phyloP scores from a whole-genome alignment of 2,797 vertebrate species.

The Pantherophis vulpinus region DNA sequence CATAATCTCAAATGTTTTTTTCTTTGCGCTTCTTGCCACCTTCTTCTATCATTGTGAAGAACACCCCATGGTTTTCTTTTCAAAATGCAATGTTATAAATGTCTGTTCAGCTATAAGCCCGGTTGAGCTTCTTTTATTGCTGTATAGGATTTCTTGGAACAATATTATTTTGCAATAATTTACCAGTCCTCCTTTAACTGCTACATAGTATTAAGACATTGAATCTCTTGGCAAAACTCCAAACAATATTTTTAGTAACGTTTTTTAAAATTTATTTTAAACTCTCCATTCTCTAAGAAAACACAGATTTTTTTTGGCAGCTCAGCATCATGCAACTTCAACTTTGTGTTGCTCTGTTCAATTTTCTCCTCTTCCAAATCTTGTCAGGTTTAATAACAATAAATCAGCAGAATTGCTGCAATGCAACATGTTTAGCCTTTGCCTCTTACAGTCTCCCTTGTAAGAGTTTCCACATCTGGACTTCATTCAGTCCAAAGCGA shows the following conservation, averaged over 20 bases:
- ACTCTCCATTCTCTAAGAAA: constrained; percentile 54
- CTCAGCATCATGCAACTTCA: constrained; percentile 51
- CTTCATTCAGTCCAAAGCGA: constrained; percentile 70
- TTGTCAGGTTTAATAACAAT: constrained; percentile 71
- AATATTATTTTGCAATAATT: not conserved
- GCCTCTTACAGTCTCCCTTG: constrained; percentile 55
- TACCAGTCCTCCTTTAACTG: not conserved
- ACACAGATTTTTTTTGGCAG: constrained; percentile 57
- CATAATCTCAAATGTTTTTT: not conserved
- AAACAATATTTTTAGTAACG: constrained; percentile 38
- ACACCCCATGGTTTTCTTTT: not conserved
- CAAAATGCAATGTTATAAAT: not conserved
- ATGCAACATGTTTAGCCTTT: constrained; percentile 49
- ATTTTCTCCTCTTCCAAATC: constrained; percentile 70
- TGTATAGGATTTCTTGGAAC: not conserved
- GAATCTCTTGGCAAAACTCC: constrained; percentile 32
- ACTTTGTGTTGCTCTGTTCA: constrained; percentile 63
- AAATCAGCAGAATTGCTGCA: constrained; percentile 69
- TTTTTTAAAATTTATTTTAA: constrained; percentile 2
- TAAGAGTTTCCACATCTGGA: constrained; percentile 73
- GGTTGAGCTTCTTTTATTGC: not conserved
- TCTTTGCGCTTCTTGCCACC: not conserved
- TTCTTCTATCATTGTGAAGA: not conserved
- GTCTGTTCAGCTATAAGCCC: not conserved
- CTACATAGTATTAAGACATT: not conserved